Evolutionary conservation across 2,888 invertebrate genomes (phyloP).

Genomic region (Criorhina ranunculi): DNA sequence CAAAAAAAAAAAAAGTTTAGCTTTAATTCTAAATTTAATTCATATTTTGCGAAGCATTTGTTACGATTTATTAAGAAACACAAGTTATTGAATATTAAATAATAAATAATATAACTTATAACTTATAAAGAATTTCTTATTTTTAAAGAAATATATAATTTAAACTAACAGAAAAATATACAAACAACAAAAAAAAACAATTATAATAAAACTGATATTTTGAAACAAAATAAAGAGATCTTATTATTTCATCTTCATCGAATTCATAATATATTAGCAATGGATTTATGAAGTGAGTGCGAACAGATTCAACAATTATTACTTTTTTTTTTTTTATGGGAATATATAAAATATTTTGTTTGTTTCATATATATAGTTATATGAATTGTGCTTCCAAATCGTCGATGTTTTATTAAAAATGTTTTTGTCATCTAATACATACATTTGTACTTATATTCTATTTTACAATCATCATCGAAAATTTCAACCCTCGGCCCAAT

Average conservation of each 20-base stretch:
- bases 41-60: conserved; percentile 74
- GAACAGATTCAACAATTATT: conserved; percentile 7
- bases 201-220: conserved; percentile 77
- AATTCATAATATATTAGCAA: conserved; percentile 21
- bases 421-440: conserved; percentile 34
- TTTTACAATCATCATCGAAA: conserved; percentile 80
- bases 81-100: conserved; percentile 68
- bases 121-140: conserved; percentile 78
- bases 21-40: conserved; percentile 70
- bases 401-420: conserved; percentile 51
- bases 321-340: conserved; percentile 32
- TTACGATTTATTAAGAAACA: conserved; percentile 73
- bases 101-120: conserved; percentile 62
- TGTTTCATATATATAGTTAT: conserved; percentile 42
- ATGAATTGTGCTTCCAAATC: conserved; percentile 84
- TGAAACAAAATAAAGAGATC: conserved; percentile 75
- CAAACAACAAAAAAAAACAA: conserved; percentile 67
- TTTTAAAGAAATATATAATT: conserved; percentile 76
- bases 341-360: conserved; percentile 16
- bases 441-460: conserved; percentile 79
- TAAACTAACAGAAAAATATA: conserved; percentile 64
- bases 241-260: conserved; percentile 72
- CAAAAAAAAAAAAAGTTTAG: conserved; percentile 51
- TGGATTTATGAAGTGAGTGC: conserved; percentile 46
- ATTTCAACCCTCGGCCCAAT: conserved; percentile 83